Base-by-base conservation (phyloP, 1,140 invertebrate species). In the Pachypsylla venusta region DNA sequence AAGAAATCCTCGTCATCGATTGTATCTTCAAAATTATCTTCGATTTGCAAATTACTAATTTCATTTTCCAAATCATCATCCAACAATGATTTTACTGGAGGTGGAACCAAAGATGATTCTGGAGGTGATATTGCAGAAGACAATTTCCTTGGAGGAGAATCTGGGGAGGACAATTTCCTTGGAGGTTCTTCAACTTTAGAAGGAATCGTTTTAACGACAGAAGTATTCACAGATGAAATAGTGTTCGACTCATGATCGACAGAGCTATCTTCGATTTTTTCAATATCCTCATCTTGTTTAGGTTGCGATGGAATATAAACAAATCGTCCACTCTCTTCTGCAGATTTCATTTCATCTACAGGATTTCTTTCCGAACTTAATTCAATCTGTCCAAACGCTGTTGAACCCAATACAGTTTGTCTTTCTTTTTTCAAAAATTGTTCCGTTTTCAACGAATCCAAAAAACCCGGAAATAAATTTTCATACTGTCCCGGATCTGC, bases 401-500 rank as follows among this genome's bases (percentile, higher is more conserved):
- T 68, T 1, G 83, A 82, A 0, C 80, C 79, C 25, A 77, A 70
- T 24, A 72, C 68, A 12, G 68, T 67, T 28, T 73, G 74, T 30
- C 74, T 73, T 60, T 80, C 75, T 22, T 74, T 69, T 53, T 73
- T 70, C 35, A 85, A 66, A 67, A 77, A 86, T 61, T 82, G 75
- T 71, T 94, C 89, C 0, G 85, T 80, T 66, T 82, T 83, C 1
- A 93, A 68, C 0, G 85, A 77, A 62, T 93, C 84, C 42, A 73
- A 73, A 57, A 87, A 82, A 1, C 88, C 90, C 1, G 93, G 92
- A 70, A 99, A 99, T 28, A 99, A 76, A 76, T 99, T 99, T 68
- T 94, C 90, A 70, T 98, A 98, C 64, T 96, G 84, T 40, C 83
- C 79, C 0, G 95, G 96, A 78, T 98, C 92, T 5, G 96, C 96